Base-by-base conservation (phyloP, 2,888 invertebrate genomes). In the Gastrophysa polygoni region DNA sequence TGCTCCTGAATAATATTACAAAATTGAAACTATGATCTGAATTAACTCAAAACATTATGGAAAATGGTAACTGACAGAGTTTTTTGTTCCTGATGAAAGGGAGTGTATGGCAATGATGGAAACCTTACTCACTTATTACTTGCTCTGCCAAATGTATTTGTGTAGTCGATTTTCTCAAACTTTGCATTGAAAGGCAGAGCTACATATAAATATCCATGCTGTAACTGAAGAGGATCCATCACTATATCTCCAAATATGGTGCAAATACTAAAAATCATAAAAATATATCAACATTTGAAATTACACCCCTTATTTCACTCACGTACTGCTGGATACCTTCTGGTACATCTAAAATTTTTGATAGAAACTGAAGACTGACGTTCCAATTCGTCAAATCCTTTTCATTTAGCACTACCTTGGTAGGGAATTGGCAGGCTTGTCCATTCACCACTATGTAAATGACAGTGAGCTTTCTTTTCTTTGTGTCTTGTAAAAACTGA, bases 151-250 rank as follows among this genome's bases (percentile, higher is more conserved):
- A 54, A 54, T 7, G 24, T 43, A 43, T 34, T 50, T 17, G 59
- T 16, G 44, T 72, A 72, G 50, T 69, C 69, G 54, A 68, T 52
- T 28, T 55, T 50, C 34, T 63, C 34, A 63, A 71, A 72, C 14
- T 54, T 61, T 32, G 63, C 63, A 24, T 62, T 67, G 56, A 62
- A 69, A 7, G 70, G 69, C 16, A 72, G 57, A 0, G 66, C 72
- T 1, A 72, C 65, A 17, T 72, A 72, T 11, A 69, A 18, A 34
- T 63, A 67, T 14, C 72, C 72, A 54, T 72, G 72, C 46, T 66
- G 63, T 14, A 72, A 29, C 44, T 69, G 55, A 16, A 29, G 16
- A 1, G 67, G 67, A 4, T 59, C 32, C 7, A 46, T 34, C 18
- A 71, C 49, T 24, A 57, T 32, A 21, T 67, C 63, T 21, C 72